These are phyloP conservation scores for Matsumyia berberina DNA, from an alignment of 2,888 invertebrate species.

Conservation along the genomic window DNA sequence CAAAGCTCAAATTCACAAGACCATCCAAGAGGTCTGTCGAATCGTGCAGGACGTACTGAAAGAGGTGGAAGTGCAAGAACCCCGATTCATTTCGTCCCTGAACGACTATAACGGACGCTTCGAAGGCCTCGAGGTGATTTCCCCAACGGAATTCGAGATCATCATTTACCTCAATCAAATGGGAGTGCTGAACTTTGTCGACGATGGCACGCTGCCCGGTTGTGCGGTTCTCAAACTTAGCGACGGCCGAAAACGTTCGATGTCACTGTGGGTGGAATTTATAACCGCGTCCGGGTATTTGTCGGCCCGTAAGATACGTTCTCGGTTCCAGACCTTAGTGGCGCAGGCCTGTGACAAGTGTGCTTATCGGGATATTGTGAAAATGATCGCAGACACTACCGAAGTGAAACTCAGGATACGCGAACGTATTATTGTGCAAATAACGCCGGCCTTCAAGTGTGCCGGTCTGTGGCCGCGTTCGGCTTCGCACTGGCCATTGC, in stretches of 20 bases:
- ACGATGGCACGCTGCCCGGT: constrained; percentile 96
- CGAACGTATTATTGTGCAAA: constrained; percentile 96
- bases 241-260: constrained; percentile 97
- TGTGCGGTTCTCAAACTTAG: constrained; percentile 97
- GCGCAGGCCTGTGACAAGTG: constrained; percentile 97
- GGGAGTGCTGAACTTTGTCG: constrained; percentile 99
- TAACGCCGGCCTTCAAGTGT: constrained; percentile 97
- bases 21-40: constrained; percentile 95
- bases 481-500: constrained; percentile 97
- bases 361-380: constrained; percentile 95
- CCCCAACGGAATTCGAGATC: constrained; percentile 97
- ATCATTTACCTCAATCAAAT: constrained; percentile 98
- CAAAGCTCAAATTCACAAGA: constrained; percentile 94
- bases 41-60: constrained; percentile 97
- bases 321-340: constrained; percentile 95
- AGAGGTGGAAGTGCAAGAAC: constrained; percentile 98
- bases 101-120: constrained; percentile 95
- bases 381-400: constrained; percentile 97
- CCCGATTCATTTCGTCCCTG: constrained; percentile 95
- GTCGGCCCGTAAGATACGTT: constrained; percentile 97
- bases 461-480: constrained; percentile 97
- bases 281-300: constrained; percentile 98
- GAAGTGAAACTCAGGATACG: constrained; percentile 96
- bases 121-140: constrained; percentile 96
- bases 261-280: constrained; percentile 99